A percentile compares a stretch with the other conserved stretches of the same genome.
Conservation (phyloP, 2,888 invertebrate species). For the Corbicula japonica region DNA sequence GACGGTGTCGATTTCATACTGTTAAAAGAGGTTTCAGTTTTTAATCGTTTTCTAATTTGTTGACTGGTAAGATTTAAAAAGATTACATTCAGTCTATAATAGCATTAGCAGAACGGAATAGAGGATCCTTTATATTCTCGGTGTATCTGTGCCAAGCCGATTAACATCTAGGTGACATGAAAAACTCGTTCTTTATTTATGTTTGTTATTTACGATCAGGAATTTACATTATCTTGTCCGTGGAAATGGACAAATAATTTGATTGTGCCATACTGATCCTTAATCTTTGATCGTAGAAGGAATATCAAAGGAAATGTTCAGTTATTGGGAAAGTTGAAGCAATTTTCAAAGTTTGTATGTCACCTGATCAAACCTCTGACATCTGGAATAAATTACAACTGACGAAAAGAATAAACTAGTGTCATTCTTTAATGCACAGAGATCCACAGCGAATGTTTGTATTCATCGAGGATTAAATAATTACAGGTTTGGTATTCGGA, state of each 20-base stretch:
- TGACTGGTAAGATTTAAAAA: slow-evolving; percentile 4
- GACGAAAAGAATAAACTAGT: too few relatives aligned
- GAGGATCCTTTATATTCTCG: slow-evolving; percentile 29
- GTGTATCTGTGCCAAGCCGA: slow-evolving; percentile 47
- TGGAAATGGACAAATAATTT: background rate
- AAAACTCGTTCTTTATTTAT: slow-evolving; percentile 33
- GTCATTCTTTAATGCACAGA: too few relatives aligned
- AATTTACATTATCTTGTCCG: slow-evolving; percentile 16
- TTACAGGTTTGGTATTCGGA: too few relatives aligned
- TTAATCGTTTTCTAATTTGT: slow-evolving; percentile 3
- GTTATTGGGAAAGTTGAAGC: too few relatives aligned
- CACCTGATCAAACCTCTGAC: too few relatives aligned
- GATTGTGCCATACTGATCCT: background rate
- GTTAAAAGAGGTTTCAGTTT: background rate
- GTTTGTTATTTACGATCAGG: slow-evolving; percentile 15
- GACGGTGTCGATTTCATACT: slow-evolving; percentile 13
- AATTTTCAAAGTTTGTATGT: too few relatives aligned
- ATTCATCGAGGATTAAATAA: too few relatives aligned
- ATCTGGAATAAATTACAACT: too few relatives aligned
- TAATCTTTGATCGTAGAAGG: slow-evolving; percentile 1
- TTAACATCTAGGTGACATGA: slow-evolving; percentile 52
- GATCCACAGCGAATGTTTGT: too few relatives aligned
- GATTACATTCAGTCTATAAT: slow-evolving; percentile 29
- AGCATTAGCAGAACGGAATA: slow-evolving; percentile 22
- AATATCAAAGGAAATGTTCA: too few relatives aligned